Evolutionary conservation across 2,888 invertebrate species (phyloP).

Genomic region (Polietes domitor): DNA sequence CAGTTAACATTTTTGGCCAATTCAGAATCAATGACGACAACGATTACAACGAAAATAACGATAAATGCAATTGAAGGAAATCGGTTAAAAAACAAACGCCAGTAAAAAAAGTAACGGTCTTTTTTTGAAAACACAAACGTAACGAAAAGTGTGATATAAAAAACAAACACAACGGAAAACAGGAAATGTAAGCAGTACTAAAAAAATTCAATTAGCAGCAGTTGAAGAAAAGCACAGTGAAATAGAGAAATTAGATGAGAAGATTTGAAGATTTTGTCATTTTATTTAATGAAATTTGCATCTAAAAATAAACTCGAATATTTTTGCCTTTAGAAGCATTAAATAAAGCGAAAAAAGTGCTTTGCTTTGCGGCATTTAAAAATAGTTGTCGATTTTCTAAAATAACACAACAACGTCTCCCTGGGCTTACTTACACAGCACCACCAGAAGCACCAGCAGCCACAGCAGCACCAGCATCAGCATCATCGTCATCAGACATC

Average conservation of each 20-base stretch:
- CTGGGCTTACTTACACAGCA: conserved; percentile 70
- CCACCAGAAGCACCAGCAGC: conserved; percentile 3
- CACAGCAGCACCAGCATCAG: conserved; percentile 19
- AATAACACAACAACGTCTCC: conserved; percentile 72
- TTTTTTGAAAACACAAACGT: background rate
- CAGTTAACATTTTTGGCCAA: background rate
- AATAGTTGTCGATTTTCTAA: conserved; percentile 75
- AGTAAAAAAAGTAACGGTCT: background rate
- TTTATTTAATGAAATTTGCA: background rate
- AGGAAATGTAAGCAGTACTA: conserved; percentile 24
- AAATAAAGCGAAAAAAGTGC: conserved; percentile 53
- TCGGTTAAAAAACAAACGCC: background rate
- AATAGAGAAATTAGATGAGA: background rate
- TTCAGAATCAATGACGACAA: conserved; percentile 29
- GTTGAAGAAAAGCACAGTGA: background rate
- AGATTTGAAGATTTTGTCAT: background rate
- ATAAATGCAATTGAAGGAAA: conserved; percentile 26
- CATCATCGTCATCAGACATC: conserved; percentile 36
- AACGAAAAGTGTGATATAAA: background rate
- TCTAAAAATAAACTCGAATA: conserved; percentile 61
- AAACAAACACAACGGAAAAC: conserved; percentile 13
- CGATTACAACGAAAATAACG: conserved; percentile 30
- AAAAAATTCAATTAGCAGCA: background rate
- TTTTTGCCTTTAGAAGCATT: conserved; percentile 51
- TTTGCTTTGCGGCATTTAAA: conserved; percentile 70